These are phyloP conservation scores for Micrastur ruficollis DNA, from an alignment of 2,797 vertebrate genomes.

Conservation along the genomic window DNA sequence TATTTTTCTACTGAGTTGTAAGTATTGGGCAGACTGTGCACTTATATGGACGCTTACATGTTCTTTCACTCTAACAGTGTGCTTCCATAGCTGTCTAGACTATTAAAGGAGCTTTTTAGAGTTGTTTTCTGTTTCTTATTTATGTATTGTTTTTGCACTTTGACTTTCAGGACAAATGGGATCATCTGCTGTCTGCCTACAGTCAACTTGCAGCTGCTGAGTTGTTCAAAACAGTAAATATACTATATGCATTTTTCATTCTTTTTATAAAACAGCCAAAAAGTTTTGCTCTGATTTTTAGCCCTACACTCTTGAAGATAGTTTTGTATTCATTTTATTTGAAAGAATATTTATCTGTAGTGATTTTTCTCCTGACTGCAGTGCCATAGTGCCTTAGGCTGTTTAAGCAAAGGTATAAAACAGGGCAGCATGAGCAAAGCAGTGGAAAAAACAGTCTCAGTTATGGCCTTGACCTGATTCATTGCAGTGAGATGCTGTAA, in stretches of 20 bases:
- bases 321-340: not conserved
- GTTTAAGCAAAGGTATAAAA: not conserved
- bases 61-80: not conserved
- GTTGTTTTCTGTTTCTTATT: not conserved
- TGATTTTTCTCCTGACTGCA: not conserved
- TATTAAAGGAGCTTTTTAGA: not conserved
- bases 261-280: not conserved
- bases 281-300: not conserved
- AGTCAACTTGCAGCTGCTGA: not conserved
- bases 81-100: not conserved
- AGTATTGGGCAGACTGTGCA: not conserved
- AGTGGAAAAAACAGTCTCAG: not conserved
- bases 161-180: not conserved
- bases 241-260: not conserved
- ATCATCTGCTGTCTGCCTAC: not conserved
- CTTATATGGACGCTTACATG: rapidly evolving
- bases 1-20: not conserved
- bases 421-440: not conserved
- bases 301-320: not conserved
- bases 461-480: not conserved
- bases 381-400: not conserved
- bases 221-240: not conserved
- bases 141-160: not conserved
- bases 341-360: not conserved
- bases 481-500: not conserved